phyloP scores from a whole-genome alignment of 2,888 invertebrate genomes.

The Sminthurinus aureus region DNA sequence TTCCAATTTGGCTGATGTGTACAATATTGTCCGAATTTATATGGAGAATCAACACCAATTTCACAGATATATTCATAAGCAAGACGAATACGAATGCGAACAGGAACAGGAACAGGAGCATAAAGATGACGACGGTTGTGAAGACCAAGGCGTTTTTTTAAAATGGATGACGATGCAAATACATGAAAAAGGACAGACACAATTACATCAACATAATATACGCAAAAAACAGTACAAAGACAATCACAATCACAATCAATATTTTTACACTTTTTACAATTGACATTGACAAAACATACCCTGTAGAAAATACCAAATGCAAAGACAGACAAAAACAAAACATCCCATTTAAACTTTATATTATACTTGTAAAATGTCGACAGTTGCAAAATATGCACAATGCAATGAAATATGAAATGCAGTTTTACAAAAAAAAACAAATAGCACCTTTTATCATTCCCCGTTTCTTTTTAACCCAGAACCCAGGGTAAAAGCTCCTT shows the following conservation, averaged over 20 bases:
- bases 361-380: too few species aligned
- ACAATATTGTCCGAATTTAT: not conserved
- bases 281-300: too few species aligned
- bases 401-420: too few species aligned
- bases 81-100: not conserved
- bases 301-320: too few species aligned
- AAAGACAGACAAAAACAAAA: too few species aligned
- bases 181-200: not conserved
- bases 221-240: not conserved
- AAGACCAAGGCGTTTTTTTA: not conserved
- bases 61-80: not conserved
- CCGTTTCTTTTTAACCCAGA: too few species aligned
- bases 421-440: too few species aligned
- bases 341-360: too few species aligned
- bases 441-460: too few species aligned
- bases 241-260: not conserved
- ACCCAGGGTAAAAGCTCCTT: too few species aligned
- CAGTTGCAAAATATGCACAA: too few species aligned
- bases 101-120: slow-evolving; percentile 4
- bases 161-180: not conserved
- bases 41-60: not conserved
- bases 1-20: slow-evolving; percentile 32
- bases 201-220: not conserved
- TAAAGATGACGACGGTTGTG: not conserved
- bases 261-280: not conserved